A percentile compares a stretch with the other conserved stretches of the same genome.
Conservation (phyloP, 2,888 invertebrate genomes). For the Tetragonula carbonaria region DNA sequence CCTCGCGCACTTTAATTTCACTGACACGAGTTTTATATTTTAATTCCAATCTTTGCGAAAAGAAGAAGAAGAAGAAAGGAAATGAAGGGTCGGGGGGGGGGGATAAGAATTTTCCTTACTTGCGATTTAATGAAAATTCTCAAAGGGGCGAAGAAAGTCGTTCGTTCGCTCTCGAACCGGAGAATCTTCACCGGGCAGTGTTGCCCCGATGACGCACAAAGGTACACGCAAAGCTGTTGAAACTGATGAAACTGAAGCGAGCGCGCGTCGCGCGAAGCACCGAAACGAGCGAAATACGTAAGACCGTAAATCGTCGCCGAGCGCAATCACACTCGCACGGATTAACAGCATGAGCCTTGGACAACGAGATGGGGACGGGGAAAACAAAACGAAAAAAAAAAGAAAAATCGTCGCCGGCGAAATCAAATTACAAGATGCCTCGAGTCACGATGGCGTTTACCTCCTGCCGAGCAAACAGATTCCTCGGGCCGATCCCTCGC, state of each 20-base stretch:
- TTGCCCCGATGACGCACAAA: background rate
- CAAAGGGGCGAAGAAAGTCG: background rate
- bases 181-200: background rate
- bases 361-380: background rate
- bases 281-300: background rate
- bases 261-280: background rate
- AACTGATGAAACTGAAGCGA: background rate
- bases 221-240: background rate
- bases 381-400: background rate
- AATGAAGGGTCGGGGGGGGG: too few relatives aligned
- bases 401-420: slow-evolving; percentile 36
- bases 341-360: background rate
- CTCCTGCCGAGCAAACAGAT: slow-evolving; percentile 1
- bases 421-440: slow-evolving; percentile 47
- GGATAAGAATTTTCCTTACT: background rate
- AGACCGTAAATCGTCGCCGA: background rate
- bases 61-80: too few relatives aligned
- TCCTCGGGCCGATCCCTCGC: slow-evolving; percentile 6
- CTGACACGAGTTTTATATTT: too few relatives aligned
- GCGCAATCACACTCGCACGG: background rate
- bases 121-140: background rate
- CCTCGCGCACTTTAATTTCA: too few relatives aligned
- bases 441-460: background rate
- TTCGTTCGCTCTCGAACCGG: background rate
- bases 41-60: too few relatives aligned